A percentile compares a stretch with the other conserved stretches of the same genome.
phyloP scores from a whole-genome alignment of 1,140 invertebrate genomes.

The Zaprionus ghesquierei region DNA sequence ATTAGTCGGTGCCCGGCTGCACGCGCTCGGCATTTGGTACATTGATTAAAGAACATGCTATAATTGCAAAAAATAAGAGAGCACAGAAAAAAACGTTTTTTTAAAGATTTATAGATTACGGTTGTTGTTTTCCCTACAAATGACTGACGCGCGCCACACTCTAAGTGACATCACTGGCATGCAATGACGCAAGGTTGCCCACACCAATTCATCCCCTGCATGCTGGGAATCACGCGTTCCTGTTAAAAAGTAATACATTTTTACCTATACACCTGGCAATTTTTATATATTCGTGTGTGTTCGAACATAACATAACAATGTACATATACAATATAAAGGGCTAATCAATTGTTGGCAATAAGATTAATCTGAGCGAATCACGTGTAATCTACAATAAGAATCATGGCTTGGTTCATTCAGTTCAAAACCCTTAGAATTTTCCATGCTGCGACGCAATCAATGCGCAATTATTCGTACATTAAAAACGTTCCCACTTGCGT shows the following conservation, averaged over 20 bases:
- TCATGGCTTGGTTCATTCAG: slow-evolving; percentile 9
- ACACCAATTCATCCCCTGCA: slow-evolving; percentile 1
- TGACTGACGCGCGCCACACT: slow-evolving; percentile 31
- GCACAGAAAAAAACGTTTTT: not conserved
- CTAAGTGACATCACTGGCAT: slow-evolving; percentile 47
- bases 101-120: slow-evolving; percentile 6
- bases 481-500: not conserved
- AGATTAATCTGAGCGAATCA: slow-evolving; percentile 5
- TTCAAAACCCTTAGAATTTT: slow-evolving; percentile 15
- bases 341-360: not conserved
- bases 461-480: slow-evolving; percentile 18
- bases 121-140: slow-evolving; percentile 2
- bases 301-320: no score
- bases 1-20: not conserved
- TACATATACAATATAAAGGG: not conserved
- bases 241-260: not conserved
- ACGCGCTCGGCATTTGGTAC: slow-evolving; percentile 9
- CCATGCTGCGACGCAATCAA: not conserved
- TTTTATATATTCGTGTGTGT: not conserved
- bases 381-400: slow-evolving; percentile 3
- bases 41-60: slow-evolving; percentile 1
- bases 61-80: not conserved
- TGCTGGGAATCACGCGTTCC: slow-evolving; percentile 32
- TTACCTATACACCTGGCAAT: not conserved
- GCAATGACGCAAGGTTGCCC: slow-evolving; percentile 43